Evolutionary conservation across 2,113 vertebrate species (phyloP).

Genomic region (Carassius carassius): DNA sequence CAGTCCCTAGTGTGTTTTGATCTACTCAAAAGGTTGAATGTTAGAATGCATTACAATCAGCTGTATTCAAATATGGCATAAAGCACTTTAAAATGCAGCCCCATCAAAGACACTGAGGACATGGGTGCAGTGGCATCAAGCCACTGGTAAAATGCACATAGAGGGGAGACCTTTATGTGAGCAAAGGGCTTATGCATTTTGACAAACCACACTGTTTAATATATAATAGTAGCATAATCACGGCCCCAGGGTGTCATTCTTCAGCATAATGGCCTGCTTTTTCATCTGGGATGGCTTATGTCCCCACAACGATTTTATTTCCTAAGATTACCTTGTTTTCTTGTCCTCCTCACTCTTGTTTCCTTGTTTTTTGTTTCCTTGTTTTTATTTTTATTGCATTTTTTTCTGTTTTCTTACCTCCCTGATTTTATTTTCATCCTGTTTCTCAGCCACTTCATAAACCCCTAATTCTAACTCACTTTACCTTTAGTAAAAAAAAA

Average conservation of each 20-base stretch:
- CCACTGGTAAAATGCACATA: constrained; percentile 49
- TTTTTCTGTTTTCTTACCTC: background rate
- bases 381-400: too few species aligned
- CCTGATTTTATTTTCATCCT: constrained; percentile 5
- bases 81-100: constrained; percentile 43
- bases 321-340: constrained; percentile 77
- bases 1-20: constrained; percentile 14
- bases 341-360: constrained; percentile 25
- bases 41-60: constrained; percentile 50
- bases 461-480: background rate
- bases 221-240: constrained; percentile 94
- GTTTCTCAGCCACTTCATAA: background rate
- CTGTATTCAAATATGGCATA: constrained; percentile 54
- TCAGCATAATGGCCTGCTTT: constrained; percentile 92
- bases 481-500: background rate
- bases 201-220: constrained; percentile 92
- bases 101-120: constrained; percentile 52
- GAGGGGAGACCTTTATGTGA: constrained; percentile 70
- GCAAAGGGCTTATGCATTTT: constrained; percentile 79
- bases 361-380: background rate
- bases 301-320: constrained; percentile 82
- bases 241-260: constrained; percentile 86
- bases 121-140: constrained; percentile 64
- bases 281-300: constrained; percentile 85
- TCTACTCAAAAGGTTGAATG: constrained; percentile 36